These are phyloP conservation scores for Steinernema hermaphroditum DNA, from an alignment of 2,888 invertebrate genomes.

Conservation along the genomic window DNA sequence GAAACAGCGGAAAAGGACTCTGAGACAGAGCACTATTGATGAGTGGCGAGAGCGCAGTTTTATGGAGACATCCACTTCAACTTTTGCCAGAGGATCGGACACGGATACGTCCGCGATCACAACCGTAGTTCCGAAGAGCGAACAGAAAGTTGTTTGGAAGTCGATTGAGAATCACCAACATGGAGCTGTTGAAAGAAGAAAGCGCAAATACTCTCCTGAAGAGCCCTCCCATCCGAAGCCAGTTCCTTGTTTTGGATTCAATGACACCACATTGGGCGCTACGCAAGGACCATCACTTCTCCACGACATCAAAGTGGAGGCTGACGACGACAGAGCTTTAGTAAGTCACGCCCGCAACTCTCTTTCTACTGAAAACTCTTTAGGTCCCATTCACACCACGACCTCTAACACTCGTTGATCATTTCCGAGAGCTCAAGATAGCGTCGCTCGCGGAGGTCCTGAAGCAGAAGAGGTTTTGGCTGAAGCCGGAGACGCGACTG, in stretches of 20 bases:
- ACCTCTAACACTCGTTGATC: background rate
- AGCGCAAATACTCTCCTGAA: background rate
- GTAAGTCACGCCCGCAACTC: background rate
- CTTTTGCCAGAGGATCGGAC: no score
- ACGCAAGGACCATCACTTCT: background rate
- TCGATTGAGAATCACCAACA: background rate
- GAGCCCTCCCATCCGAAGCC: background rate
- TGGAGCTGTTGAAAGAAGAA: background rate
- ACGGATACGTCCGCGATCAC: no score
- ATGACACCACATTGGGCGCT: background rate
- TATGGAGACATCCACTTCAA: no score
- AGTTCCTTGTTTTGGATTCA: background rate
- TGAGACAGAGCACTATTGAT: no score
- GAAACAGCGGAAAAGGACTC: no score
- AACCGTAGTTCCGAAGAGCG: background rate
- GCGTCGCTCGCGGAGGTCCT: background rate
- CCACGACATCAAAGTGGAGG: background rate
- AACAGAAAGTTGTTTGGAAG: background rate
- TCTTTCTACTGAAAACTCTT: background rate
- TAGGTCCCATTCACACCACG: background rate
- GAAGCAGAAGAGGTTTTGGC: constrained; percentile 4
- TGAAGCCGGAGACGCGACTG: background rate
- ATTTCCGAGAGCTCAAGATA: background rate
- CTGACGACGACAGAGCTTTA: background rate
- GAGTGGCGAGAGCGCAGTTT: no score